These are phyloP conservation scores for Tokudaia tokunoshimensis DNA, from an alignment of 2,797 vertebrate genomes.

Conservation along the genomic window DNA sequence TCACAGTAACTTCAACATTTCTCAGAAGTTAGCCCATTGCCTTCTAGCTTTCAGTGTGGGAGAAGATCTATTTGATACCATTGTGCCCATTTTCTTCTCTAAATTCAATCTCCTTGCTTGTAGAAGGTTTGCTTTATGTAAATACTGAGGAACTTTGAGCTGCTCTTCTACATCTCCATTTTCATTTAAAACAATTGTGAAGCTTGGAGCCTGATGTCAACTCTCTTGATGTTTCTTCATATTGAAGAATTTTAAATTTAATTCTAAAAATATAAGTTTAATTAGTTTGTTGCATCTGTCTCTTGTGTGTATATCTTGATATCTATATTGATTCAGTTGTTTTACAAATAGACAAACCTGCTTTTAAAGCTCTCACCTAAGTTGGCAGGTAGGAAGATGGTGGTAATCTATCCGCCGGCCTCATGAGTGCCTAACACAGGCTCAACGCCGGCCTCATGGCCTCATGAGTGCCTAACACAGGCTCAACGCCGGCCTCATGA, in stretches of 20 bases:
- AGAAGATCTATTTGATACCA: not conserved
- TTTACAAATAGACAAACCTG: not conserved
- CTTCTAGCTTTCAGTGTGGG: not conserved
- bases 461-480: fast-evolving
- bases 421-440: fast-evolving
- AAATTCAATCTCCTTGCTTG: not conserved
- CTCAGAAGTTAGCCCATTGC: not conserved
- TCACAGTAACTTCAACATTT: not conserved
- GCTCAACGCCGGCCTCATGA: not conserved
- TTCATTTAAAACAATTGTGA: too few species aligned
- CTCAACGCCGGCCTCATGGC: not conserved
- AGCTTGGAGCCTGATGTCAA: not conserved
- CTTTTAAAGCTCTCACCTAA: not conserved
- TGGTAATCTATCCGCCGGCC: not conserved
- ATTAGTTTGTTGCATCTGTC: not conserved
- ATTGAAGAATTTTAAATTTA: not conserved
- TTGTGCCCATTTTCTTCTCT: not conserved
- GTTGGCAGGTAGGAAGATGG: fast-evolving
- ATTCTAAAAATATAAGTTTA: not conserved
- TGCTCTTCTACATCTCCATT: not conserved
- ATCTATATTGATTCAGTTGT: not conserved
- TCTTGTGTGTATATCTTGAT: not conserved
- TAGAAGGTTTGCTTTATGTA: not conserved
- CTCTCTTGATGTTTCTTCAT: not conserved
- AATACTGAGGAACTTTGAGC: too few species aligned